Evolutionary conservation across 2,113 vertebrate genomes (phyloP).

Genomic region (Gymnorhina tibicen): DNA sequence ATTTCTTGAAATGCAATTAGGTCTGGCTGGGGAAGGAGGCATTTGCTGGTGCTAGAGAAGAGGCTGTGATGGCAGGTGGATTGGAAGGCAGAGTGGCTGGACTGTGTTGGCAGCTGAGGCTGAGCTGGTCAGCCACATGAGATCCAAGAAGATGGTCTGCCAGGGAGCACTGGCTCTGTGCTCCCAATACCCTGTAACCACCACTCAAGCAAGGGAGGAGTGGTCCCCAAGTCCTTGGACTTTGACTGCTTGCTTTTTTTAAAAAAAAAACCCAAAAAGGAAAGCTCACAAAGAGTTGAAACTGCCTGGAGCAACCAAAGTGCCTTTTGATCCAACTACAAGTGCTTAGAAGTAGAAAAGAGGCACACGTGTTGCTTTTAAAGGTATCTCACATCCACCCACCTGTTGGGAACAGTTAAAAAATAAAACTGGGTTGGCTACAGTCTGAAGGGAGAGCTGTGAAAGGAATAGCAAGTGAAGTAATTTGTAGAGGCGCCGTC

Average conservation of each 20-base stretch:
- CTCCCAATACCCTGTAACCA: neutral
- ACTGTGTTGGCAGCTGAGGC: neutral
- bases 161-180: neutral
- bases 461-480: neutral
- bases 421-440: neutral
- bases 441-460: neutral
- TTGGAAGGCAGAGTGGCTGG: neutral
- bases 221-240: neutral
- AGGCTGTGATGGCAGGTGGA: neutral
- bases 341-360: conserved; percentile 14
- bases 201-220: neutral
- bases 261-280: neutral
- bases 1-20: neutral
- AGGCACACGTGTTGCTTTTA: neutral
- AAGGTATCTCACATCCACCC: neutral
- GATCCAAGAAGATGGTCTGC: neutral
- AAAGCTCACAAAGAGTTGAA: conserved; percentile 27
- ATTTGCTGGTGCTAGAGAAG: neutral
- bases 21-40: neutral
- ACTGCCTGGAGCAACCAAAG: conserved; percentile 24
- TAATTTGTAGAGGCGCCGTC: neutral
- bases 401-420: conserved; percentile 40
- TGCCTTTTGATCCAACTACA: neutral
- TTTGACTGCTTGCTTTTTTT: neutral
- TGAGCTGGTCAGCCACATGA: neutral